Evolutionary conservation across 53 echinoderm and acorn worm species (phyloP).

Genomic region (Hippasteria phrygiana): DNA sequence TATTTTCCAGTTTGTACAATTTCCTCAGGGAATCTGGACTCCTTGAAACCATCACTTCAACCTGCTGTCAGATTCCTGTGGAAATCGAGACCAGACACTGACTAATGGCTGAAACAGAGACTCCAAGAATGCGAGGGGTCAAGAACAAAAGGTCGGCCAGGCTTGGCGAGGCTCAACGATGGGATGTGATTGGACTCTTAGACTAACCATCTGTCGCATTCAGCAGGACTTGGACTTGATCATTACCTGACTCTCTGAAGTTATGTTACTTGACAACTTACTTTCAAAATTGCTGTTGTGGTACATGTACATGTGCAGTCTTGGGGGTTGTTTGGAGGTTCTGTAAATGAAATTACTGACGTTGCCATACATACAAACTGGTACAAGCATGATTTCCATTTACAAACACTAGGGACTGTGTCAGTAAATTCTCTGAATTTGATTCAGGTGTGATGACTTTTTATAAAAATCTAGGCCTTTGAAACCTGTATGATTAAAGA

Average conservation of each 20-base stretch:
- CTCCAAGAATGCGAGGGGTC: constrained; percentile 48
- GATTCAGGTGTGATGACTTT: too few species aligned
- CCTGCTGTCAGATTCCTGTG: constrained; percentile 58
- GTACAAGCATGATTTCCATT: too few species aligned
- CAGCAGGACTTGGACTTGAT: background rate
- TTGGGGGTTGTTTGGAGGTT: too few species aligned
- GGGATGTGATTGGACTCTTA: constrained; percentile 2
- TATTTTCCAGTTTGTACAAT: background rate
- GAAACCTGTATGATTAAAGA: too few species aligned
- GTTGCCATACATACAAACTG: too few species aligned
- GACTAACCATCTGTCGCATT: constrained; percentile 24
- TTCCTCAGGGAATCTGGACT: background rate
- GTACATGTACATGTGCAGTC: background rate
- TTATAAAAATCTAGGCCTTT: too few species aligned
- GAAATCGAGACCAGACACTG: constrained; percentile 54
- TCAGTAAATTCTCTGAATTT: too few species aligned
- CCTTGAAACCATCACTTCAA: constrained; percentile 30
- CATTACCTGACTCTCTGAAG: background rate
- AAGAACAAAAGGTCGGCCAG: constrained; percentile 52
- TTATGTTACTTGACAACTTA: constrained; percentile 8
- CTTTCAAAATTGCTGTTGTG: constrained; percentile 5
- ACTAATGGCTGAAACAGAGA: constrained; percentile 67
- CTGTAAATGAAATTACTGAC: too few species aligned
- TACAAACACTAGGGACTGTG: too few species aligned
- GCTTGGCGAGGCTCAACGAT: background rate